Evolutionary conservation across 2,113 vertebrate genomes (phyloP).

Genomic region (Syngnathus scovelli): DNA sequence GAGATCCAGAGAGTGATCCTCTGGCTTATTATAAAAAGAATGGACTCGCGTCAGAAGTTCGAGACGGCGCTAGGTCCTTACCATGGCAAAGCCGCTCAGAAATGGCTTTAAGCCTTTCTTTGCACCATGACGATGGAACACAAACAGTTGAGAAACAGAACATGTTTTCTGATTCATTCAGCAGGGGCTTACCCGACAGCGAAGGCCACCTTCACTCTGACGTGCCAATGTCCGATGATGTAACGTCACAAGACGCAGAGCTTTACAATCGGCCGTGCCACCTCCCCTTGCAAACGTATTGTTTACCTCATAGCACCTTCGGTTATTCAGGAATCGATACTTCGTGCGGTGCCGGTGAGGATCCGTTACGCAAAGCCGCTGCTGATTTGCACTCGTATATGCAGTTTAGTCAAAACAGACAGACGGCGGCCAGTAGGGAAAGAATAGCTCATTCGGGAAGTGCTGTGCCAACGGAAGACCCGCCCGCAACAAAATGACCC

Average conservation of each 20-base stretch:
- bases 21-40: slow-evolving; percentile 58
- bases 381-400: slow-evolving; percentile 50
- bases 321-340: slow-evolving; percentile 42
- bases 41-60: slow-evolving; percentile 44
- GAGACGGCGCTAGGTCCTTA: slow-evolving; percentile 40
- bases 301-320: slow-evolving; percentile 54
- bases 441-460: slow-evolving; percentile 57
- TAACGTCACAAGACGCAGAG: slow-evolving; percentile 35
- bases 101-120: slow-evolving; percentile 43
- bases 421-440: slow-evolving; percentile 59
- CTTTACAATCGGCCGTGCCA: slow-evolving; percentile 63
- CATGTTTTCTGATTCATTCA: slow-evolving; percentile 25
- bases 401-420: slow-evolving; percentile 57
- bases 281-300: slow-evolving; percentile 57
- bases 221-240: slow-evolving; percentile 34
- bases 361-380: slow-evolving; percentile 43
- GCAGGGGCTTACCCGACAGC: slow-evolving; percentile 13
- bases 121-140: slow-evolving; percentile 35
- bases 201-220: slow-evolving; percentile 37
- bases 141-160: slow-evolving; percentile 39
- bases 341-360: slow-evolving; percentile 45
- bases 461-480: slow-evolving; percentile 43
- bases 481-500: slow-evolving; percentile 44
- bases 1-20: slow-evolving; percentile 44
- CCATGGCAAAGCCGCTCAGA: slow-evolving; percentile 57